These are phyloP conservation scores for Eriocheir sinensis DNA, from an alignment of 1,140 invertebrate genomes.

Conservation along the genomic window DNA sequence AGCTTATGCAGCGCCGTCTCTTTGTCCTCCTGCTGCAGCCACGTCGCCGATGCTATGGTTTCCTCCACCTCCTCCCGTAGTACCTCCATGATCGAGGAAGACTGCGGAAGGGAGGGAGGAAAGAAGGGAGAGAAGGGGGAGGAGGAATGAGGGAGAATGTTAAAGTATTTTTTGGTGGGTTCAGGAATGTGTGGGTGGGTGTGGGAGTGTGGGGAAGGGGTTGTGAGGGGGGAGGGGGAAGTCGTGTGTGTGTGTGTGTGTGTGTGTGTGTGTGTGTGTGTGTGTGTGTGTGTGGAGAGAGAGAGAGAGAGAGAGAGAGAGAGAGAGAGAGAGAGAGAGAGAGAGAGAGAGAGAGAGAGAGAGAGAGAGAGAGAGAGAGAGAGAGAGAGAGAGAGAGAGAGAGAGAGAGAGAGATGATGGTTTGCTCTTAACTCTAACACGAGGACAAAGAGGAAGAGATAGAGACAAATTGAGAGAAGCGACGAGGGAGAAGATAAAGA, in stretches of 20 bases:
- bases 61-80: conserved; percentile 54
- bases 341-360: too few relatives aligned
- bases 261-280: too few relatives aligned
- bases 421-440: too few relatives aligned
- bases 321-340: too few relatives aligned
- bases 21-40: conserved; percentile 30
- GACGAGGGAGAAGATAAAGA: neutral
- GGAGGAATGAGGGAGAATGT: too few relatives aligned
- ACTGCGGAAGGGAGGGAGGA: conserved; percentile 29
- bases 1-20: conserved; percentile 17
- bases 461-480: neutral
- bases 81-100: neutral
- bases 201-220: too few relatives aligned
- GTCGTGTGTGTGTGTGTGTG: too few relatives aligned
- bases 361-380: neutral
- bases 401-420: neutral
- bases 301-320: too few relatives aligned
- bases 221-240: too few relatives aligned
- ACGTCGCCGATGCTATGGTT: neutral
- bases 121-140: neutral
- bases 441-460: too few relatives aligned
- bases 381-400: neutral
- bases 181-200: neutral
- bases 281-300: too few relatives aligned
- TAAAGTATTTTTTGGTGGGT: too few relatives aligned